Base-by-base conservation (phyloP, 2,888 invertebrate species). In the Encarsia formosa region DNA sequence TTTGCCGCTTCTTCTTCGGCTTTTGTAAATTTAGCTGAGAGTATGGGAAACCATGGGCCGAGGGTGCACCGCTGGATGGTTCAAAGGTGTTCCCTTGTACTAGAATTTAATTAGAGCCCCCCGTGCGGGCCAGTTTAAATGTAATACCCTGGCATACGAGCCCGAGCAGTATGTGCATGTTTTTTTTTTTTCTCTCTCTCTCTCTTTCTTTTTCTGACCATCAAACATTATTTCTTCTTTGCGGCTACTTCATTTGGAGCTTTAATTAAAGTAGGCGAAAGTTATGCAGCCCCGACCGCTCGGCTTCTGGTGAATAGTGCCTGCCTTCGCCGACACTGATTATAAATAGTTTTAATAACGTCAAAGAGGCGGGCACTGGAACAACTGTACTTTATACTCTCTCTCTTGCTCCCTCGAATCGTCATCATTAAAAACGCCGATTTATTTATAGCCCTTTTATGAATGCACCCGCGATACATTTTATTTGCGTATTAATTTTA, bases 201-300 rank as follows among this genome's bases (percentile, higher is more conserved):
- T 8, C 11, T 8, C 6, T 13, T 13, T 24, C 23, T 43, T 49
- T 53, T 47, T 44, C 49, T 18, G 49, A 48, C 52, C 43, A 53
- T 49, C 53, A 50, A 54, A 47, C 50, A 50, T 54, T 50, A 54
- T 50, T 54, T 50, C 50, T 54, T 46, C 50, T 34, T 42, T 42
- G 47, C 47, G 47, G 47, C 39, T 18, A 42, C 42, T 50, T 41
- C 48, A 48, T 51, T 55, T 51, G 48, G 43, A 13, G 44, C 43
- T 55, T 55, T 55, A 55, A 55, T 55, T 55, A 55, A 55, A 55
- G 48, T 20, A 34, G 34, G 44, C 45, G 45, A 34, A 51, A 54
- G 47, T 54, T 54, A 54, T 49, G 54, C 39, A 9, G n/a, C n/a
- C n/a, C n/a, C n/a, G 32, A 44, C 39, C 43, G 13, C 16, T n/a